A percentile compares a stretch with the other conserved stretches of the same genome.
Evolutionary conservation across 1,140 invertebrate species (phyloP).

Genomic region (Arctopsyche grandis): DNA sequence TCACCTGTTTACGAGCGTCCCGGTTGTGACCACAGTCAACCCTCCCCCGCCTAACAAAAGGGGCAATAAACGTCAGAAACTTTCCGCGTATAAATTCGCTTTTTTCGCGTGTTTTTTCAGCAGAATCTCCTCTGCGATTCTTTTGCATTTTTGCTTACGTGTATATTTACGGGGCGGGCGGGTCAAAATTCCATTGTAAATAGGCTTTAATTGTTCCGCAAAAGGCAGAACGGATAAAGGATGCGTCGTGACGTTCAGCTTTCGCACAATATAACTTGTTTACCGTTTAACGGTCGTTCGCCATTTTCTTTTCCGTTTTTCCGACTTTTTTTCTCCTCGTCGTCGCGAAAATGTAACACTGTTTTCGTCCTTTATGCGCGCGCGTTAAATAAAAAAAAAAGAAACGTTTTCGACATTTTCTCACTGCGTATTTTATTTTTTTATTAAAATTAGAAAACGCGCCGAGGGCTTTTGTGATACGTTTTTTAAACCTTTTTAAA

Average conservation of each 20-base stretch:
- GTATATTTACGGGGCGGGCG: too few species aligned
- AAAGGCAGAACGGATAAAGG: conserved; percentile 17
- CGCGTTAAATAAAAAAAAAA: background rate
- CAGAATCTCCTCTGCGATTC: background rate
- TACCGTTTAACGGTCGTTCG: conserved; percentile 34
- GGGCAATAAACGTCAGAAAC: background rate
- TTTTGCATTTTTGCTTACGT: too few species aligned
- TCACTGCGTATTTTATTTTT: background rate
- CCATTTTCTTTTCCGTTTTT: conserved; percentile 34
- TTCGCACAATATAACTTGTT: conserved; percentile 43
- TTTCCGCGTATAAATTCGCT: background rate
- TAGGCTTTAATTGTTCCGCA: conserved; percentile 38
- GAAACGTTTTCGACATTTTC: background rate
- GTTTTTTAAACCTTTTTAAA: conserved; percentile 10
- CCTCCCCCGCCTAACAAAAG: background rate
- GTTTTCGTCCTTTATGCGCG: background rate
- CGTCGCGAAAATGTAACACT: conserved; percentile 7
- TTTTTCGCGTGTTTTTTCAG: background rate
- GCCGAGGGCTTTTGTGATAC: background rate
- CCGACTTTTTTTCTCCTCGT: background rate
- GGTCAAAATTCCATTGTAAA: conserved; percentile 35
- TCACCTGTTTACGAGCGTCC: conserved; percentile 25
- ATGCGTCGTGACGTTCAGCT: conserved; percentile 34
- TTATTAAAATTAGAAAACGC: conserved; percentile 21
- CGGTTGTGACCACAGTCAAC: background rate